These are phyloP conservation scores for Atrina japonica DNA, from an alignment of 2,888 invertebrate genomes.

Conservation along the genomic window DNA sequence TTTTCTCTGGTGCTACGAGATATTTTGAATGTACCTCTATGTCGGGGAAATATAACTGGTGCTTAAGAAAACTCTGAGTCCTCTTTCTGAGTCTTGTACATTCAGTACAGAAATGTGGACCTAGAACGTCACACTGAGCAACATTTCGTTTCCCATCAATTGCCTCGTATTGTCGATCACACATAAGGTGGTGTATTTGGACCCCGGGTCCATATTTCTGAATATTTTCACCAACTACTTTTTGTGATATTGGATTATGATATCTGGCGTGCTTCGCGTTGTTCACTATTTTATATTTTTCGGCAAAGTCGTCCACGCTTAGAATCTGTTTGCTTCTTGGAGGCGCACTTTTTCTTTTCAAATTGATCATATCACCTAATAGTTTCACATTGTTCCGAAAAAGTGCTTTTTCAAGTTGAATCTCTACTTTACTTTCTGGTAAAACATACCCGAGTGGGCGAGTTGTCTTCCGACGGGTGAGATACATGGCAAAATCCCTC, in stretches of 20 bases:
- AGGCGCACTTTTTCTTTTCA: background rate
- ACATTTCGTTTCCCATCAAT: conserved; percentile 8
- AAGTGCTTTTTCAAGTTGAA: conserved; percentile 56
- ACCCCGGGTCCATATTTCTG: conserved; percentile 29
- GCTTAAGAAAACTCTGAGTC: conserved; percentile 40
- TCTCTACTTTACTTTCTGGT: conserved; percentile 54
- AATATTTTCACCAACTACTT: conserved; percentile 55
- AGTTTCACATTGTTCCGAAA: conserved; percentile 54
- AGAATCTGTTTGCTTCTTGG: background rate
- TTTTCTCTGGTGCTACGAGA: conserved; percentile 58
- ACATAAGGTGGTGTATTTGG: conserved; percentile 42
- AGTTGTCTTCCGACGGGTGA: background rate
- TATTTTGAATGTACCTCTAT: conserved; percentile 59
- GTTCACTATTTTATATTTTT: conserved; percentile 52
- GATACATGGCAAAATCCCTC: no score
- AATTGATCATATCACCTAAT: conserved; percentile 42
- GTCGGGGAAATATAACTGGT: conserved; percentile 54
- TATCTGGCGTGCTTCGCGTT: conserved; percentile 58
- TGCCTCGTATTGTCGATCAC: conserved; percentile 41
- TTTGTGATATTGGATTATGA: conserved; percentile 50
- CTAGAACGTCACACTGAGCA: conserved; percentile 62
- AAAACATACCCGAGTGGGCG: conserved; percentile 51
- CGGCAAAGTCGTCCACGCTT: background rate
- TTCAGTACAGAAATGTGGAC: conserved; percentile 60
- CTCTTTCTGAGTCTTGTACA: conserved; percentile 55